Evolutionary conservation across 2,797 vertebrate genomes (phyloP), one percentile per base, ranked within the genome.

Genomic region (Danio jaintianensis): DNA sequence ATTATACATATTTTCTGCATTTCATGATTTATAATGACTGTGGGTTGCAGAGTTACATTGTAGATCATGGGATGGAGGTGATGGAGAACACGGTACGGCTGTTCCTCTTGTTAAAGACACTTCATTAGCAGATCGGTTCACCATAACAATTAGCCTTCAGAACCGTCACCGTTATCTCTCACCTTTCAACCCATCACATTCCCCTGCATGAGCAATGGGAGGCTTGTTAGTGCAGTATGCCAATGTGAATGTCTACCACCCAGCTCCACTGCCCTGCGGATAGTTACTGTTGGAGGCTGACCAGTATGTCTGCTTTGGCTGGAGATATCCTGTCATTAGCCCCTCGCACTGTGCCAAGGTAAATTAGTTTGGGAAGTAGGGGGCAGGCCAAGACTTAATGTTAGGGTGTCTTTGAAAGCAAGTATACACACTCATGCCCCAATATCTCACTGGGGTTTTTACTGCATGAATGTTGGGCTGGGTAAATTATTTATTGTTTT

Each of bases 251-350:
- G 50, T 78, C 15, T 73, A 20, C 75, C 84, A 74, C 83, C 66
- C 59, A 43, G 71, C 18, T 63, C 36, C 47, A 0, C 16, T 70
- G 69, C 82, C 81, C 79, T 36, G 70, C 4, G 82, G 86, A 74
- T 59, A 73, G 74, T 84, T 69, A 38, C 72, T 79, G 62, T 74
- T 82, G 87, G 89, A 91, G 81, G 71, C 83, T 83, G 87, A 89
- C 84, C 88, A 85, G 88, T 71, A 53, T 73, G 84, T 73, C 74
- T 87, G 78, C 22, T 83, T 89, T 86, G 88, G 86, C 82, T 80
- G 80, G 84, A 80, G 66, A 80, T 86, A 89, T 92, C 90, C 90
- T 92, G 92, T 91, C 86, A 92, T 92, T 91, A 93, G 88, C 71
- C 58, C 75, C 86, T 75, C 86, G 84, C 50, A 56, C 83, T 75